Percentiles rank a stretch among this genome's conserved stretches.
Evolutionary conservation across 2,113 vertebrate species (phyloP).

Genomic region (Plecturocebus donacophilus): DNA sequence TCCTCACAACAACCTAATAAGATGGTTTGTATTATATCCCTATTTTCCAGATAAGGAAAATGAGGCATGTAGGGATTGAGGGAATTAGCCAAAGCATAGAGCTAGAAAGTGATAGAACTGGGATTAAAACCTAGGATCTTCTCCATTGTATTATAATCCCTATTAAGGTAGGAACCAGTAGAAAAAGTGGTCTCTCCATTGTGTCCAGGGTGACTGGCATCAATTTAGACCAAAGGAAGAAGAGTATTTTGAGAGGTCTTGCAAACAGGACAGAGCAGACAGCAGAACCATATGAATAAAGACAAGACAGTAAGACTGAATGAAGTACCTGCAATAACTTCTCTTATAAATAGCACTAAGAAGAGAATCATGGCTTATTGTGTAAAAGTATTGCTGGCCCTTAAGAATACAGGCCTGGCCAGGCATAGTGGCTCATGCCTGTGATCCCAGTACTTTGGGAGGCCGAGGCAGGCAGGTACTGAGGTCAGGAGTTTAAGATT

Average conservation of each 20-base stretch:
- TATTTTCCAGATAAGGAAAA: constrained; percentile 25
- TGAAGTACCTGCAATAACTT: not conserved
- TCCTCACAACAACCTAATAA: not conserved
- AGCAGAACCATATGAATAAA: not conserved
- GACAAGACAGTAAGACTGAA: not conserved
- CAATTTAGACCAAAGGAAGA: not conserved
- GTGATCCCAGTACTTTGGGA: no score
- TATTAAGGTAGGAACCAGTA: not conserved
- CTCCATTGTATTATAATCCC: not conserved
- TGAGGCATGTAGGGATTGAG: not conserved
- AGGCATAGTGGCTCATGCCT: no score
- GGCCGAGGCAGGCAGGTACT: no score
- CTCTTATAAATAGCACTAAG: not conserved
- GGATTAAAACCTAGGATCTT: not conserved
- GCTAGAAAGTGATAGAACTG: not conserved
- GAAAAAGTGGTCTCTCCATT: constrained; percentile 10
- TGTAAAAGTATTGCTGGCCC: not conserved
- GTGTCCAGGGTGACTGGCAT: not conserved
- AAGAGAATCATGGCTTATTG: not conserved
- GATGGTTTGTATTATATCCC: not conserved
- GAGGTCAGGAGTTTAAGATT: no score
- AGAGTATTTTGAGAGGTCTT: not conserved
- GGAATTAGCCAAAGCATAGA: not conserved
- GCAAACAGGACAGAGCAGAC: not conserved
- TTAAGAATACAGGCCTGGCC: no score